Evolutionary conservation across 2,797 vertebrate species (phyloP).

Genomic region (Luscinia megarhynchos): DNA sequence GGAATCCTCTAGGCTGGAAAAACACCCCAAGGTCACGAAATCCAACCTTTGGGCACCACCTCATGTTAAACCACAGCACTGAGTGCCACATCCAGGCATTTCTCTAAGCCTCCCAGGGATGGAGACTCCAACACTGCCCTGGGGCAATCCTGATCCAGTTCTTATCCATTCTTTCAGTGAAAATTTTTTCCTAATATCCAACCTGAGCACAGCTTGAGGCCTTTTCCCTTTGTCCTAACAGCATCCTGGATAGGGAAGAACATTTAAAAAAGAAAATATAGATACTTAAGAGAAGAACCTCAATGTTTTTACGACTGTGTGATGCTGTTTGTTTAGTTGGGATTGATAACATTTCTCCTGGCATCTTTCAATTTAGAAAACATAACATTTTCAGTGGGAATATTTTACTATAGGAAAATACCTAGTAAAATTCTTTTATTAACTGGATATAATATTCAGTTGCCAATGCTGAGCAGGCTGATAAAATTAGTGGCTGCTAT

Average conservation of each 20-base stretch:
- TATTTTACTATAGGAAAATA: not conserved
- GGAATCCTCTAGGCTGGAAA: not conserved
- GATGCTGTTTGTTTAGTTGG: not conserved
- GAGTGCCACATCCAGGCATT: not conserved
- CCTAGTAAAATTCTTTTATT: not conserved
- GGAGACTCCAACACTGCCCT: not conserved
- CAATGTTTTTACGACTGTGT: fast-evolving
- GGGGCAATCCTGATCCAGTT: not conserved
- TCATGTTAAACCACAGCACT: not conserved
- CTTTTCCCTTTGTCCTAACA: not conserved
- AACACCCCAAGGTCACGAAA: not conserved
- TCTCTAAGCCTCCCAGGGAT: not conserved
- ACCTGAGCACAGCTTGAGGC: not conserved
- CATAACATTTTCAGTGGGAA: not conserved
- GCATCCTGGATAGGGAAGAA: not conserved
- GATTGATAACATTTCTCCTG: not conserved
- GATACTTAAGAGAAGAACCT: not conserved
- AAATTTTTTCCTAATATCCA: not conserved
- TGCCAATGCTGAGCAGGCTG: not conserved
- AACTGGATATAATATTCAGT: not conserved
- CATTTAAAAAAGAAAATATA: not conserved
- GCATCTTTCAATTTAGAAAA: not conserved
- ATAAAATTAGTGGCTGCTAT: conserved; percentile 13
- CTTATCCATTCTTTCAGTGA: not conserved
- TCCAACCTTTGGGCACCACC: not conserved